Conservation (phyloP, 2,113 vertebrate genomes). For the Callospermophilus lateralis region DNA sequence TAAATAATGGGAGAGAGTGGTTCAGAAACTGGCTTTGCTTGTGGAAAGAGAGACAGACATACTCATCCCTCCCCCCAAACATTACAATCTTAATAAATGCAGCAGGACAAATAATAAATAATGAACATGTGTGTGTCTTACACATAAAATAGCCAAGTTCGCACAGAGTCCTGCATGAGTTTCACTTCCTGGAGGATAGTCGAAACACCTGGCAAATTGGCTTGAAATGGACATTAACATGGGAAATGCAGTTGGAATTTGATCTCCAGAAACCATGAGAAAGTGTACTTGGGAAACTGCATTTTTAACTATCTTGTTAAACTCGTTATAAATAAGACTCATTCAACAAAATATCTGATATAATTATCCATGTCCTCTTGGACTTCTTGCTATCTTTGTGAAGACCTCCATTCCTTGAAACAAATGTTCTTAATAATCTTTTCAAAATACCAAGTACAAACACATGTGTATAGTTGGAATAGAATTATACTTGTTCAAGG, state of each 20-base stretch:
- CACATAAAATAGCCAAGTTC: neutral
- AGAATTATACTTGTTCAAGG: neutral
- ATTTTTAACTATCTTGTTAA: constrained; percentile 16
- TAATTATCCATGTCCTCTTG: constrained; percentile 30
- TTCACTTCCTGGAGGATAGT: constrained; percentile 12
- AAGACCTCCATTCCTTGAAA: neutral
- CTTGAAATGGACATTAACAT: neutral
- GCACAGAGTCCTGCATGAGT: neutral
- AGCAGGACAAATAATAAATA: neutral
- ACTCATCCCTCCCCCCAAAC: neutral
- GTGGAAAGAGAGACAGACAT: neutral
- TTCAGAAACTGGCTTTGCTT: constrained; percentile 32
- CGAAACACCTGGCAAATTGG: constrained; percentile 70
- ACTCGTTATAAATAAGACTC: constrained; percentile 45
- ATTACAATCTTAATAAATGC: constrained; percentile 34
- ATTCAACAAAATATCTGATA: neutral
- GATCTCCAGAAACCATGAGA: constrained; percentile 23
- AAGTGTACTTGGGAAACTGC: constrained; percentile 36
- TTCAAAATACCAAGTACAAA: constrained; percentile 51
- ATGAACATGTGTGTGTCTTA: neutral
- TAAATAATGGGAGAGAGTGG: neutral
- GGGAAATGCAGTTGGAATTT: constrained; percentile 43
- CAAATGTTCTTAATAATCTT: constrained; percentile 67
- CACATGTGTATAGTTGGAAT: constrained; percentile 54
- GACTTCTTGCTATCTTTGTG: neutral